Base-by-base conservation (phyloP, 1,140 invertebrate genomes). In the Ceratitis capitata region DNA sequence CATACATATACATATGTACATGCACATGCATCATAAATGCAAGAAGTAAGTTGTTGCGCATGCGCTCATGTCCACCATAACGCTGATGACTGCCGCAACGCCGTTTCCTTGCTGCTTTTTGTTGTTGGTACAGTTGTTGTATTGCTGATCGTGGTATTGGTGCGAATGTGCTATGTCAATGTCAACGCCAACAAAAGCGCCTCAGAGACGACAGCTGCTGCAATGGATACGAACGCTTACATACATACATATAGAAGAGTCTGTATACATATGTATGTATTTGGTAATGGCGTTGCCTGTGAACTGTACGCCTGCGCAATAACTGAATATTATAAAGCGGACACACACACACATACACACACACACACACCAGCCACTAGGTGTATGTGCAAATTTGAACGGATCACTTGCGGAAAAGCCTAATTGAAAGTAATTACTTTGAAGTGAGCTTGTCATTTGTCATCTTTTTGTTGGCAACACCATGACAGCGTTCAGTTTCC, bases 371-470 rank as follows among this genome's bases (percentile, higher is more conserved):
- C 12, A 23, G 29, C 26, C 26, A 1, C 51, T 14, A 58, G 1
- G 69, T 23, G 5, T 0, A 39, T 78, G 19, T 78, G 69, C 69
- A 78, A n/a, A 78, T 78, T 78, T 78, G 69, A 45, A 47, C 19
- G 49, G 51, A 84, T 56, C 49, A 45, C 39, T 84, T 84, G 85
- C 69, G 82, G 83, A 82, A 78, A 84, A 86, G 61, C 90, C 88
- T 91, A 91, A 91, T 91, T 91, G 90, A 91, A 91, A 91, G 90
- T 90, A 91, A 91, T 91, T 91, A 91, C 90, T 91, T 91, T 90
- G 88, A 89, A 89, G 89, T 87, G 86, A 85, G 82, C 84, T 84
- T 87, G 85, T 88, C 90, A 90, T 91, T 91, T 91, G 90, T 91
- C 90, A 90, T 86, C 86, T 90, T 83, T 83, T 83, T 83, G 82